Base-by-base conservation (phyloP, 2,888 invertebrate genomes). In the Bombylius discolor region DNA sequence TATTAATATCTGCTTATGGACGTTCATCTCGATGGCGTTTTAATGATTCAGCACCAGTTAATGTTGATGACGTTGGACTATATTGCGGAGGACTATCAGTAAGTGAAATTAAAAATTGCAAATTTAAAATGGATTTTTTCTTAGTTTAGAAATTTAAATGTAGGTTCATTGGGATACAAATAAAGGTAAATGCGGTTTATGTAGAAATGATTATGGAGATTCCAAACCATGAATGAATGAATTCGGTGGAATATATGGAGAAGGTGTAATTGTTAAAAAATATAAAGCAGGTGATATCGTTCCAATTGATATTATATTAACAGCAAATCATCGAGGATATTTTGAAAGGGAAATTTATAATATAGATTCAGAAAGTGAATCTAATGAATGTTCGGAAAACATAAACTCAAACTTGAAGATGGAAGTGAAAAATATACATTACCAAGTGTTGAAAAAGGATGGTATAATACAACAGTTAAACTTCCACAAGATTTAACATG, bases 1-100 rank as follows among this genome's bases (percentile, higher is more conserved):
- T 23, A 23, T 23, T 23, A 23, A 3, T 23, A 23, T 23, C 23
- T 23, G 23, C 23, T 23, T 23, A 3, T 0, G 74, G 76, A 56
- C 69, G 81, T 55, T 76, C 76, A 32, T 77, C 79, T 5, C 73
- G 79, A 33, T 81, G 80, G 79, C 71, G 79, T 32, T 69, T 67
- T 52, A 74, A 78, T 58, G 67, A 67, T 34, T 53, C 69, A 5
- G 77, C 78, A 1, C 76, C 76, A 1, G 58, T 53, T 1, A 78
- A 81, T 65, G 80, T 75, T 62, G 70, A 78, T 52, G 81, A 81
- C 62, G 78, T 73, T 62, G 74, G 66, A 23, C 67, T 76, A 42
- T 79, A 69, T 62, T 82, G 81, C 63, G 82, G 82, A 4, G 80
- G 80, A 36, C 69, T 67, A 42, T 47, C 52, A 32, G 76, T 76